Evolutionary conservation across 2,888 invertebrate species (phyloP).

Genomic region (Pyrocoelia pectoralis): DNA sequence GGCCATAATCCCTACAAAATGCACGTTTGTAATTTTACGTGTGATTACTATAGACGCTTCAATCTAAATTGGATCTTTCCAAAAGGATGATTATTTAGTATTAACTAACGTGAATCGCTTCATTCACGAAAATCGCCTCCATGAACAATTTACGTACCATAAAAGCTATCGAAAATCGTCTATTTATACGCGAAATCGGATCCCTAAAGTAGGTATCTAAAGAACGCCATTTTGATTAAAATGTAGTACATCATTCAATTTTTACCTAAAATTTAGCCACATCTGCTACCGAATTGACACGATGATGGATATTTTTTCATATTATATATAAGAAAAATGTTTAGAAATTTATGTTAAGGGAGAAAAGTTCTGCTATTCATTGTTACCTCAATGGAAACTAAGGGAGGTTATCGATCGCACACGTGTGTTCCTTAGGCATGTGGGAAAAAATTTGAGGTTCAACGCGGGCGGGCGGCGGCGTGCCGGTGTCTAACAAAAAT

Average conservation of each 20-base stretch:
- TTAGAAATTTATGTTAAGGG: not conserved
- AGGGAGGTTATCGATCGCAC: constrained; percentile 1
- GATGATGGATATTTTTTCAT: constrained; percentile 1
- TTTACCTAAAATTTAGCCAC: not conserved
- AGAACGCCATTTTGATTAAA: not conserved
- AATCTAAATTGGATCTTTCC: constrained; percentile 1
- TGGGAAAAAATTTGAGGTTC: too few species aligned
- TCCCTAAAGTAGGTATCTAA: not conserved
- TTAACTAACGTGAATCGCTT: not conserved
- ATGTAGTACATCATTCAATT: not conserved
- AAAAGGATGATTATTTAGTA: not conserved
- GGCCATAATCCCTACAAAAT: too few species aligned
- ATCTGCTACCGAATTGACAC: not conserved
- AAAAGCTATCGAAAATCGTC: not conserved
- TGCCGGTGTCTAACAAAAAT: constrained; percentile 8
- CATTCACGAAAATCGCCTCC: not conserved
- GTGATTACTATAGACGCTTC: not conserved
- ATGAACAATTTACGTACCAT: not conserved
- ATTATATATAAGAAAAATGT: not conserved
- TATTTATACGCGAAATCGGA: not conserved
- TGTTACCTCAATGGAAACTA: not conserved
- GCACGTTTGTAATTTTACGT: not conserved
- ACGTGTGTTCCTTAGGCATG: not conserved
- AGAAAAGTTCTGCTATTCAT: not conserved
- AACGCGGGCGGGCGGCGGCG: not conserved